Evolutionary conservation across 1,140 invertebrate species (phyloP).

Genomic region (Amyelois transitella): DNA sequence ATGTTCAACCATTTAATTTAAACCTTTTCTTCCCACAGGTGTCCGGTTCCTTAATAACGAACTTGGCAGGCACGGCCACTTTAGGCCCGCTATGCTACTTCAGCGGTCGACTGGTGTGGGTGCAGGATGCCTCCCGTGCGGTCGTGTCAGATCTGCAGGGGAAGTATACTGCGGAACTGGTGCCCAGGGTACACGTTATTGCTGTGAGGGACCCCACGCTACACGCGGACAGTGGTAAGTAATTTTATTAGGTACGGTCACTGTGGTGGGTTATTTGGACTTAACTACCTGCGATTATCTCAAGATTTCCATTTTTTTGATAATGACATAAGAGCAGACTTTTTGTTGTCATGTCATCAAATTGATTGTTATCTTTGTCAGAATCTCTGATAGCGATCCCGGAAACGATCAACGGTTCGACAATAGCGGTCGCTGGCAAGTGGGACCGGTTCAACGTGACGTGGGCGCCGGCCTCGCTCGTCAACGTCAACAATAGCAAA

Average conservation of each 20-base stretch:
- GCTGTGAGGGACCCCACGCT: conserved; percentile 82
- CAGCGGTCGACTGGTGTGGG: conserved; percentile 86
- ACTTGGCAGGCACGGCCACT: conserved; percentile 56
- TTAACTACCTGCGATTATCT: background rate
- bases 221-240: conserved; percentile 74
- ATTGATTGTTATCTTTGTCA: conserved; percentile 17
- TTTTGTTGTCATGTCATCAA: too few relatives aligned
- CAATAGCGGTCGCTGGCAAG: conserved; percentile 80
- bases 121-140: conserved; percentile 83
- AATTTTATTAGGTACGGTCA: background rate
- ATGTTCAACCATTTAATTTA: background rate
- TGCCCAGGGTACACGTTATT: conserved; percentile 81
- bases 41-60: conserved; percentile 52
- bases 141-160: conserved; percentile 86
- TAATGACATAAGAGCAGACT: too few relatives aligned
- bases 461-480: conserved; percentile 82
- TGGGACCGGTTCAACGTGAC: conserved; percentile 87
- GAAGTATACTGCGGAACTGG: conserved; percentile 83
- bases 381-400: conserved; percentile 81
- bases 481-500: conserved; percentile 87
- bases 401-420: conserved; percentile 76
- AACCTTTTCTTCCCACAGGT: conserved; percentile 35
- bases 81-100: conserved; percentile 83
- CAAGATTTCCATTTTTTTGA: too few relatives aligned
- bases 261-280: background rate